Evolutionary conservation across 1,140 invertebrate species (phyloP).

Genomic region (Drosophila baimaii): DNA sequence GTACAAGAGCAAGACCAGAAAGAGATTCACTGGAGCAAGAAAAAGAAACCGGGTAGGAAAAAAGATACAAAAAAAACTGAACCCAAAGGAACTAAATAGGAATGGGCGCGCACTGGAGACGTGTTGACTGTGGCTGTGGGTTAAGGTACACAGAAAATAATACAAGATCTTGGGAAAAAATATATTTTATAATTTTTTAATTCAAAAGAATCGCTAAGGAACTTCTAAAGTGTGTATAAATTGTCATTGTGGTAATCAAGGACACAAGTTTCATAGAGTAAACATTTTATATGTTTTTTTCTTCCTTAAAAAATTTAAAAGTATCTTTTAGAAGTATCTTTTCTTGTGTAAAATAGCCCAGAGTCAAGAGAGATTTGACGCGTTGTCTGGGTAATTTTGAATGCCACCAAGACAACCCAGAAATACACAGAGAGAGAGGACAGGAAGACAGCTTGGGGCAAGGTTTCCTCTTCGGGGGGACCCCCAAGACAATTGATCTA

Average conservation of each 20-base stretch:
- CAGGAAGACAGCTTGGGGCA: slow-evolving; percentile 10
- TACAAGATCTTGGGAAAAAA: too few species aligned
- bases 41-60: slow-evolving; percentile 41
- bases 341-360: slow-evolving; percentile 14
- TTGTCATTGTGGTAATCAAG: too few species aligned
- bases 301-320: too few species aligned
- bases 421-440: not conserved
- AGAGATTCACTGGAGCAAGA: slow-evolving; percentile 54
- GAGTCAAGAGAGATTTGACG: slow-evolving; percentile 72
- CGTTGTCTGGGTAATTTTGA: slow-evolving; percentile 50
- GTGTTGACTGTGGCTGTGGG: slow-evolving; percentile 36
- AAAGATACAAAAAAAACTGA: slow-evolving; percentile 48
- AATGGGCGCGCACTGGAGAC: slow-evolving; percentile 9
- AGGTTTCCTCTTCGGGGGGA: slow-evolving; percentile 28
- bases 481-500: slow-evolving; percentile 52
- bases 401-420: slow-evolving; percentile 24
- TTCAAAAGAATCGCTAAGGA: too few species aligned
- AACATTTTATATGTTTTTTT: not conserved
- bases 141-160: slow-evolving; percentile 10
- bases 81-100: slow-evolving; percentile 56
- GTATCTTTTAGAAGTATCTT: too few species aligned
- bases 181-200: too few species aligned
- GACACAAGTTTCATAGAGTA: not conserved
- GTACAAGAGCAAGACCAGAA: slow-evolving; percentile 36
- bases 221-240: too few species aligned